Base-by-base conservation (phyloP, 2,888 invertebrate species). In the Quadroppia sp. region DNA sequence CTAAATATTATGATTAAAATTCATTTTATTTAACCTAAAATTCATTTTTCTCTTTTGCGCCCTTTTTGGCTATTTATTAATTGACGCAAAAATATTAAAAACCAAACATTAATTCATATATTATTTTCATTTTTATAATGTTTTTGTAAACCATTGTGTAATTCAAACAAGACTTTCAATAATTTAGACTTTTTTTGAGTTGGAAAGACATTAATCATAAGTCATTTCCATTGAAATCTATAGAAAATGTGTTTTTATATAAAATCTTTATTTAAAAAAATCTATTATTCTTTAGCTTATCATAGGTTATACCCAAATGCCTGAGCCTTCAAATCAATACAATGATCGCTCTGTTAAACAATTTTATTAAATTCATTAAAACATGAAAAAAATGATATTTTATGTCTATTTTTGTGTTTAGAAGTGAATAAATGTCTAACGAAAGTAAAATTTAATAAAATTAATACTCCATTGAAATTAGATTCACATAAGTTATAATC, bases 171-270 rank as follows among this genome's bases (percentile, higher is more conserved):
- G 15, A 50, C 7, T 50, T 20, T 20, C 50, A 50, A 50, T 4
- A 50, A 50, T 50, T 50, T 50, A 9, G 50, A 20, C 20, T 50
- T 50, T 50, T n/a, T n/a, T n/a, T n/a, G n/a, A 50, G 50, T 50
- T 50, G 3, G 15, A 4, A 50, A 7, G 20, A 20, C 50, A 50
- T 50, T n/a, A 50, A 50, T 50, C 50, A 50, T 50, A 20, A 50
- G 20, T 9, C 15, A 50, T 50, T 50, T 4, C 50, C 15, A 50
- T 50, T 50, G 15, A 50, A 50, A 50, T 50, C 7, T 4, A n/a
- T n/a, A n/a, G 7, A 50, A 17, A n/a, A 9, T 50, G 17, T 50
- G 6, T 17, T 50, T 17, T 50, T 9, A 9, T 50, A 20, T 50
- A 50, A 50, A 50, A 50, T 50, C 20, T 17, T n/a, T n/a, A n/a